These are phyloP conservation scores for Bombycilla garrulus DNA, from an alignment of 2,113 vertebrate species.

Conservation along the genomic window DNA sequence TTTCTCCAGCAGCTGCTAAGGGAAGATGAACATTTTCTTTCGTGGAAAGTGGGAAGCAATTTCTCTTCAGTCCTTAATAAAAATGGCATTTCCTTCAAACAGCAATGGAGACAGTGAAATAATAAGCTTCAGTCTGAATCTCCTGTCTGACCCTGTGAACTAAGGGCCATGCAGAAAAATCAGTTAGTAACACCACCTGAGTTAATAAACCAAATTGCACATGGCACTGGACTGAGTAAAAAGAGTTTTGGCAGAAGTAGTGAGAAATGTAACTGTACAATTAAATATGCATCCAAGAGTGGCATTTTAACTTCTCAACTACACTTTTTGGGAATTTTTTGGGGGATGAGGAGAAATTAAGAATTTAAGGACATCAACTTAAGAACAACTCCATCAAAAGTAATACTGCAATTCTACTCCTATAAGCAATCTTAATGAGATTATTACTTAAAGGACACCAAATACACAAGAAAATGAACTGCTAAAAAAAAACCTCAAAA, in stretches of 20 bases:
- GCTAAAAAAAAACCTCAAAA: neutral
- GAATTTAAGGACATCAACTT: neutral
- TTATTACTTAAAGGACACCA: neutral
- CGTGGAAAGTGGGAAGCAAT: neutral
- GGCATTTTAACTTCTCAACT: neutral
- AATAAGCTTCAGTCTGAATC: neutral
- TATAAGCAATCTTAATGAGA: neutral
- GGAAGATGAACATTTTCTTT: neutral
- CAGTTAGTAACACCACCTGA: neutral
- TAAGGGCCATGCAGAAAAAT: neutral
- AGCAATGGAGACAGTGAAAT: neutral
- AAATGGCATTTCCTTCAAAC: neutral
- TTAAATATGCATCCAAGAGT: neutral
- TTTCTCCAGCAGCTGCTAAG: neutral
- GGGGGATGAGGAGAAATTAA: accelerated
- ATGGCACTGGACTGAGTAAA: neutral
- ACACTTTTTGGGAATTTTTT: accelerated
- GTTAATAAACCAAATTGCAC: neutral
- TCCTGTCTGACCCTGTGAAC: neutral
- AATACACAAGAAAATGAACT: neutral
- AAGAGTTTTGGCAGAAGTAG: neutral
- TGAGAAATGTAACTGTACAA: neutral
- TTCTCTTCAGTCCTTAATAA: neutral
- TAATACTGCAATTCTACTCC: neutral
- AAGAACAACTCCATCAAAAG: neutral